Base-by-base conservation (phyloP, 2,113 vertebrate species). In the Neodontobutis hainanensis region DNA sequence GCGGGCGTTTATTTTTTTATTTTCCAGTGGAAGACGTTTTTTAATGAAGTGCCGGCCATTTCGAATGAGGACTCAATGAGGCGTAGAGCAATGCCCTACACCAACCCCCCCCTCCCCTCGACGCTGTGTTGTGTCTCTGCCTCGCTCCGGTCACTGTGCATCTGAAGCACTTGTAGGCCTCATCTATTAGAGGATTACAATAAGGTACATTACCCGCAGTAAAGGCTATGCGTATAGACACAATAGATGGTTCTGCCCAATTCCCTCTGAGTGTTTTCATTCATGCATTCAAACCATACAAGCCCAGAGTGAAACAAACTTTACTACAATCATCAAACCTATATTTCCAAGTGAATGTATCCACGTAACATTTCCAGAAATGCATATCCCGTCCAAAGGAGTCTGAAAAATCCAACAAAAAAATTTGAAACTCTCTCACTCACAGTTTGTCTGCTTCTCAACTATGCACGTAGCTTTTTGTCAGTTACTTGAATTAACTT, bases 41-140 rank as follows among this genome's bases (percentile, higher is more conserved):
- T 78, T 86, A 90, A 89, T 89, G 87, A 88, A 81, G 74, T 75
- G 73, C 65, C 35, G 42, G 65, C 62, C 64, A 47, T 67, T 86
- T 61, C 32, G 50, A 83, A 88, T 68, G 68, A 73, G 56, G 68
- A 80, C 61, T 87, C 88, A 89, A 85, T 89, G 89, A 87, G 85
- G 84, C 85, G 49, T 78, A 72, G 81, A 83, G 85, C 83, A 70
- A 77, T 77, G 70, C 78, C 71, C 67, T 78, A 75, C n/a, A n/a
- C 65, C 59, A 73, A 69, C 67, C 36, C 63, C 67, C 36, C 63
- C 65, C 70, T 56, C 60, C 32, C 57, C 44, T 69, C 59, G 48
- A 61, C 60, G 53, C 49, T 51, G 63, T 80, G 53, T 63, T 65
- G 67, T 66, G 50, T 65, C 58, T 49, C 12, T 56, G 60, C 73